Base-by-base conservation (phyloP, 2,113 vertebrate species). In the Urocitellus parryii region DNA sequence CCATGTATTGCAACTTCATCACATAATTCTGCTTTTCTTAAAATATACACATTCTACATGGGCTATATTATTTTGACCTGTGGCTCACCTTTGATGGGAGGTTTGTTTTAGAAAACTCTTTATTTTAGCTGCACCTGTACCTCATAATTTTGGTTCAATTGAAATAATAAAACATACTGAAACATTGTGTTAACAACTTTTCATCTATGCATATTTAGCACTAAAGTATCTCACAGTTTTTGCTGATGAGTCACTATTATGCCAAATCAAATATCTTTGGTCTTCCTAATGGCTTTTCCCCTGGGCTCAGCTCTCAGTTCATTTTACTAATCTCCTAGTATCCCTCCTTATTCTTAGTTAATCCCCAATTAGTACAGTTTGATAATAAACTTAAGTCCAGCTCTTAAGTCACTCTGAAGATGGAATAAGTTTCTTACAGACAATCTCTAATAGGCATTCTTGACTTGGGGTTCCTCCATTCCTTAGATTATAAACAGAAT, bases 61-160 rank as follows among this genome's bases (percentile, higher is more conserved):
- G 67, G 24, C 37, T 90, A 87, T 73, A 72, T 91, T 93, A 58
- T 89, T 91, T 93, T 87, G 91, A 95, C 86, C 82, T 87, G 81
- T 92, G n/a, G 32, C 56, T 95, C 48, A 65, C 83, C 58, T 92
- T 91, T 68, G 48, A 91, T 56, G 45, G 56, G 63, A 97, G 2
- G 34, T n/a, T 20, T 89, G 16, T 88, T 94, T 58, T 80, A 91
- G n/a, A 91, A 74, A 81, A 91, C 32, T 72, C n/a, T 87, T 73
- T 58, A 80, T 70, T 91, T 76, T 53, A 90, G 32, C 37, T 34
- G 86, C 77, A 93, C 89, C 77, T 72, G 53, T 39, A 73, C 22
- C 20, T 27, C 70, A 81, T 68, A 78, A 17, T 73, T 97, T 77
- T 27, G 16, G 29, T 56, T 77, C 70, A 74, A 25, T 37, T 72